Percentiles rank a stretch among this genome's conserved stretches.
These are phyloP conservation scores for Brachionus manjavacas DNA, from an alignment of 1,140 invertebrate species.

Conservation along the genomic window DNA sequence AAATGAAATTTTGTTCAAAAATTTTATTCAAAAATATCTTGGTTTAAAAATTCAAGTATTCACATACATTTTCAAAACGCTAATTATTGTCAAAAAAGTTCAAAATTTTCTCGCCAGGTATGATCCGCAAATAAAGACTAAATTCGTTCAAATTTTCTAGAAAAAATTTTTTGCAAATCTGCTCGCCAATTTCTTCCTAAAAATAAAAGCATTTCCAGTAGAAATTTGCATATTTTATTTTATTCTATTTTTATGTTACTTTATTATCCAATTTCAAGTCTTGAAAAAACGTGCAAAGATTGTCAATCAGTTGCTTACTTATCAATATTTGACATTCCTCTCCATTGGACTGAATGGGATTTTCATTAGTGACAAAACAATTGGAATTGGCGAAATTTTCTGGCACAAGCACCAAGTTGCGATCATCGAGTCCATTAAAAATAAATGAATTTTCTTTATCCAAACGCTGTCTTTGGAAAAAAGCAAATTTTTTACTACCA, in stretches of 20 bases:
- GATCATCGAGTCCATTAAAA: constrained; percentile 9
- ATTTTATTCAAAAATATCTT: neutral
- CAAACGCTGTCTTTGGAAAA: neutral
- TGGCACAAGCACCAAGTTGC: neutral
- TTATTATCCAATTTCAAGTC: neutral
- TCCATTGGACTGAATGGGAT: neutral
- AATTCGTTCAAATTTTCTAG: neutral
- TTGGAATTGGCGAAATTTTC: neutral
- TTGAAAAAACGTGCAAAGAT: neutral
- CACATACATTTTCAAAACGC: neutral
- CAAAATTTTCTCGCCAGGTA: neutral
- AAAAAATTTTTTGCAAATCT: neutral
- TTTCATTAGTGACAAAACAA: neutral
- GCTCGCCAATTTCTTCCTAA: neutral
- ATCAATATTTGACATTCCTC: neutral
- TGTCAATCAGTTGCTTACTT: neutral
- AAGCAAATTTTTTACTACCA: neutral
- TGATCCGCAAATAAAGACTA: neutral
- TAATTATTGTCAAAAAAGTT: constrained; percentile 26
- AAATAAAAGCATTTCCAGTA: neutral
- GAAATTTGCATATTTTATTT: neutral
- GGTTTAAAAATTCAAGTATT: neutral
- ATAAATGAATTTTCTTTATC: constrained; percentile 26
- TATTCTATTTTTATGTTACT: neutral
- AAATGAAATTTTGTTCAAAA: neutral